A percentile compares a stretch with the other conserved stretches of the same genome.
Evolutionary conservation across 2,797 vertebrate genomes (phyloP).

Genomic region (Acanthurus lineatus): DNA sequence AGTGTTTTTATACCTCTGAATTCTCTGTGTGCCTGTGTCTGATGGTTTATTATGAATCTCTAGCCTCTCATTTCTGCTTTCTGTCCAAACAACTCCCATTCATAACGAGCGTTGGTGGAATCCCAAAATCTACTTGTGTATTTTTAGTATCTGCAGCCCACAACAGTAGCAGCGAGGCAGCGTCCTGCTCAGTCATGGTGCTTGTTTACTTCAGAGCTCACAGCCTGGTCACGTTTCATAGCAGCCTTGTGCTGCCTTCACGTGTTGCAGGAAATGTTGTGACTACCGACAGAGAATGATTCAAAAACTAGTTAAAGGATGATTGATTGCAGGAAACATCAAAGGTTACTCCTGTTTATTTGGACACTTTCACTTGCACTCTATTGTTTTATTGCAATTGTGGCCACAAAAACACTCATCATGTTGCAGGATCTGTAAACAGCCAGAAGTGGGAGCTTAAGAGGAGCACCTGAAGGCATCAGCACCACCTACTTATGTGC

Average conservation of each 20-base stretch:
- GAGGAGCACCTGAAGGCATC: constrained; percentile 46
- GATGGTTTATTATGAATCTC: constrained; percentile 6
- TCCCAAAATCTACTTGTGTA: constrained; percentile 28
- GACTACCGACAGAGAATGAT: not conserved
- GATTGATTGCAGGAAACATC: not conserved
- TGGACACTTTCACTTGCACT: not conserved
- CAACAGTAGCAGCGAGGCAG: constrained; percentile 41
- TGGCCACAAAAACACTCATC: not conserved
- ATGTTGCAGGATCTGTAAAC: not conserved
- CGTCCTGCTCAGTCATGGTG: constrained; percentile 59
- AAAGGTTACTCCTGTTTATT: not conserved
- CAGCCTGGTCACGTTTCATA: constrained; percentile 74
- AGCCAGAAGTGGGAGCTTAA: not conserved
- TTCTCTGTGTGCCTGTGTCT: not conserved
- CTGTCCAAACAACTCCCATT: constrained; percentile 30
- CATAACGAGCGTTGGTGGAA: constrained; percentile 41
- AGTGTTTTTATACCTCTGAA: not conserved
- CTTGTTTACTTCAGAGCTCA: constrained; percentile 78
- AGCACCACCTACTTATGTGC: constrained; percentile 33
- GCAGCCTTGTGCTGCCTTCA: constrained; percentile 62
- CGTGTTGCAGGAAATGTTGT: constrained; percentile 27
- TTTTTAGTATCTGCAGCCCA: constrained; percentile 50
- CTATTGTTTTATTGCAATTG: not conserved
- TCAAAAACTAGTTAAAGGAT: not conserved
- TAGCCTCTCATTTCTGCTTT: not conserved